phyloP scores from a whole-genome alignment of 2,888 invertebrate species.

The Leptarthrus brevirostris region DNA sequence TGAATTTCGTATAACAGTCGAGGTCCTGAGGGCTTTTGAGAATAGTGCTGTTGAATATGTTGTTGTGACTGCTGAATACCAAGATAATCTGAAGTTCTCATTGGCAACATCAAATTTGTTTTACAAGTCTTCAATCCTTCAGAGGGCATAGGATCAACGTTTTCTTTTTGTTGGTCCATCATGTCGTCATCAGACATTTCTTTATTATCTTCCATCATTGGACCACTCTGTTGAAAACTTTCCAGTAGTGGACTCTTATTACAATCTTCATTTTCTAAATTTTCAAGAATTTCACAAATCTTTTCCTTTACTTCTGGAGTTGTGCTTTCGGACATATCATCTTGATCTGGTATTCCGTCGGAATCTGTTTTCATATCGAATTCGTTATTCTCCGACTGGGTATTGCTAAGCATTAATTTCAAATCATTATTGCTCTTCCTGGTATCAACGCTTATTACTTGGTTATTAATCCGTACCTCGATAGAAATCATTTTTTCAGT shows the following conservation, averaged over 20 bases:
- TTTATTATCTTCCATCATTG: constrained; percentile 49
- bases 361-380: constrained; percentile 59
- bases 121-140: constrained; percentile 5
- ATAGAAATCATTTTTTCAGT: constrained; percentile 30
- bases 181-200: constrained; percentile 56
- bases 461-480: constrained; percentile 13
- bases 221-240: constrained; percentile 9
- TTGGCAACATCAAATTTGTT: constrained; percentile 45
- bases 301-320: constrained; percentile 63
- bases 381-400: constrained; percentile 56
- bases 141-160: constrained; percentile 49
- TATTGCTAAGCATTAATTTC: constrained; percentile 17
- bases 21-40: constrained; percentile 66
- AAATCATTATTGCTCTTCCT: background rate
- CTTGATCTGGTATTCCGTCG: constrained; percentile 60
- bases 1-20: constrained; percentile 88
- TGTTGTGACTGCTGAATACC: background rate
- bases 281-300: constrained; percentile 64
- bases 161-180: constrained; percentile 54
- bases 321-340: constrained; percentile 62
- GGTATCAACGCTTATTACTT: constrained; percentile 1
- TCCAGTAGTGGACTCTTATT: constrained; percentile 59
- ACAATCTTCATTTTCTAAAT: constrained; percentile 64
- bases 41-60: constrained; percentile 48
- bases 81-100: constrained; percentile 8